Evolutionary conservation across 1,140 invertebrate genomes (phyloP).

Genomic region (Leguminivora glycinivorella): DNA sequence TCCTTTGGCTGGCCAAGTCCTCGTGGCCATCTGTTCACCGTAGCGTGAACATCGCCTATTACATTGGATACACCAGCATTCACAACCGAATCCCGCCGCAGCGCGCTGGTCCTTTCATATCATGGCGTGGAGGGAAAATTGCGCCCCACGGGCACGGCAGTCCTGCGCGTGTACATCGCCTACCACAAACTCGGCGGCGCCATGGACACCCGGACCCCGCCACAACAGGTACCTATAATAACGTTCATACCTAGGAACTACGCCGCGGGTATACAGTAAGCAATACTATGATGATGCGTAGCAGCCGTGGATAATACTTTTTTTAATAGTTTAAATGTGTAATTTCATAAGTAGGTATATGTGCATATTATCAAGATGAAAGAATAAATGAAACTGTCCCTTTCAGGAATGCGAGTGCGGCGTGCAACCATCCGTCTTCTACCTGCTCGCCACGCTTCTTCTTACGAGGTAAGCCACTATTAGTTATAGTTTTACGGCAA

Average conservation of each 20-base stretch:
- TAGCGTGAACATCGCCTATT: no score
- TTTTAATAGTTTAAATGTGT: background rate
- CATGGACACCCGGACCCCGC: conserved; percentile 51
- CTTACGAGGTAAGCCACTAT: conserved; percentile 65
- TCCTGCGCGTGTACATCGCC: conserved; percentile 73
- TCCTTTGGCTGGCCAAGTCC: no score
- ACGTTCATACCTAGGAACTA: background rate
- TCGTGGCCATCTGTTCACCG: no score
- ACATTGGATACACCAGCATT: no score
- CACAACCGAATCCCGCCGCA: no score
- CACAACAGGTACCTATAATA: background rate
- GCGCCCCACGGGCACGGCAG: conserved; percentile 43
- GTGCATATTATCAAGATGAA: background rate
- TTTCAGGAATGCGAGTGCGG: conserved; percentile 69
- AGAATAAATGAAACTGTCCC: conserved; percentile 23
- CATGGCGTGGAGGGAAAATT: no score
- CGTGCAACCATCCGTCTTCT: conserved; percentile 74
- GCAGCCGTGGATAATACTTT: no score
- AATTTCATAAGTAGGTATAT: no score
- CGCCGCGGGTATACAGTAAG: no score
- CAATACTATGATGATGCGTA: no score
- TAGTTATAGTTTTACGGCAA: no score
- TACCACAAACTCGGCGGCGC: conserved; percentile 69
- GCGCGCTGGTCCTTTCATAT: no score
- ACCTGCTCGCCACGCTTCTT: conserved; percentile 72